A percentile compares a stretch with the other conserved stretches of the same genome.
Evolutionary conservation across 2,113 vertebrate species (phyloP).

Genomic region (Mesembrinibis cayennensis): DNA sequence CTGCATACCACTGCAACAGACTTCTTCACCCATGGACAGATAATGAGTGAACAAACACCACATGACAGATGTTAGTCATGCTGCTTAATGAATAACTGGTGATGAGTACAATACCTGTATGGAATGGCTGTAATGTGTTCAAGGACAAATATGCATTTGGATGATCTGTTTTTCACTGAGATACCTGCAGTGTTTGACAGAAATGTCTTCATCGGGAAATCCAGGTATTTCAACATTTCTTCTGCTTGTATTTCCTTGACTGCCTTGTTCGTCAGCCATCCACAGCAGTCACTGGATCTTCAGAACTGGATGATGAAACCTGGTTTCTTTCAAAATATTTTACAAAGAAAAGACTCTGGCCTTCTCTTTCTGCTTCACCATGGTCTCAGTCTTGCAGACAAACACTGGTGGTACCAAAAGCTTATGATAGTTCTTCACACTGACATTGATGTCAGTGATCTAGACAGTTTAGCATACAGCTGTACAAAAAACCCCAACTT

Average conservation of each 20-base stretch:
- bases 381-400: not conserved
- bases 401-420: not conserved
- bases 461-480: not conserved
- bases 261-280: not conserved
- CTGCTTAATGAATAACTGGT: slow-evolving; percentile 67
- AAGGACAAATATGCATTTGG: slow-evolving; percentile 11
- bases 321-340: not conserved
- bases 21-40: slow-evolving; percentile 46
- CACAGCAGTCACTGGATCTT: not conserved
- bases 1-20: slow-evolving; percentile 46
- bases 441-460: not conserved
- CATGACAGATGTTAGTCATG: slow-evolving; percentile 60
- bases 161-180: slow-evolving; percentile 18
- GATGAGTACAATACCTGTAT: slow-evolving; percentile 62
- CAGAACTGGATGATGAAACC: not conserved
- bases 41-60: slow-evolving; percentile 68
- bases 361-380: not conserved
- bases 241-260: not conserved
- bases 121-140: slow-evolving; percentile 24
- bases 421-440: not conserved
- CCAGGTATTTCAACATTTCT: not conserved
- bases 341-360: not conserved
- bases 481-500: not conserved
- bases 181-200: not conserved
- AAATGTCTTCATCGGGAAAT: slow-evolving; percentile 16